phyloP scores from a whole-genome alignment of 2,113 vertebrate species.

The Pygoscelis adeliae region DNA sequence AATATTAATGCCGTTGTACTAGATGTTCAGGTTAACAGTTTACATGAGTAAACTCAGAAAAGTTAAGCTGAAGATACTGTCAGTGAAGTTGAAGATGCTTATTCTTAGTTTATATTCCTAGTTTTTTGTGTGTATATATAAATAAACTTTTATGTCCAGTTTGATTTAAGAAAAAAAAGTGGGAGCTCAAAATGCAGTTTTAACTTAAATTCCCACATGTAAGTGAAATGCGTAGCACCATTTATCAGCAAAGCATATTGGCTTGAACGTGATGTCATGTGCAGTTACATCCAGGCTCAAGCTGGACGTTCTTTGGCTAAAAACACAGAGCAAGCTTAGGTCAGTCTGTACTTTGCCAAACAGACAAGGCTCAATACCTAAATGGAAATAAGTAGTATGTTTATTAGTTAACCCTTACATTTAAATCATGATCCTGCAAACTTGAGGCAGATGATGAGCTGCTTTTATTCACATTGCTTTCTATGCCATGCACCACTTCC shows the following conservation, averaged over 20 bases:
- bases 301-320: background rate
- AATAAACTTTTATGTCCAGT: background rate
- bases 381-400: background rate
- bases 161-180: background rate
- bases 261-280: background rate
- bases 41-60: background rate
- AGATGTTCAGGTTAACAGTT: background rate
- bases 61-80: background rate
- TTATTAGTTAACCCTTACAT: background rate
- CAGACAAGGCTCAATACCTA: background rate
- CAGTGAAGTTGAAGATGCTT: background rate
- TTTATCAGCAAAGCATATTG: background rate
- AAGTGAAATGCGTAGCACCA: background rate
- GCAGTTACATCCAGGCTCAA: background rate
- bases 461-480: background rate
- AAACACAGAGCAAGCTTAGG: background rate
- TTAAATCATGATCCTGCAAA: background rate
- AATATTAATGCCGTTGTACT: background rate
- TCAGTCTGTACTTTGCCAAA: background rate
- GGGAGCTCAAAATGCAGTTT: background rate
- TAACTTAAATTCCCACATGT: background rate
- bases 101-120: background rate
- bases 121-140: background rate
- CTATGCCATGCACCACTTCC: background rate
- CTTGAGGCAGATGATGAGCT: background rate